These are phyloP conservation scores for Tolypeutes matacus DNA, from an alignment of 2,797 vertebrate species.

Conservation along the genomic window DNA sequence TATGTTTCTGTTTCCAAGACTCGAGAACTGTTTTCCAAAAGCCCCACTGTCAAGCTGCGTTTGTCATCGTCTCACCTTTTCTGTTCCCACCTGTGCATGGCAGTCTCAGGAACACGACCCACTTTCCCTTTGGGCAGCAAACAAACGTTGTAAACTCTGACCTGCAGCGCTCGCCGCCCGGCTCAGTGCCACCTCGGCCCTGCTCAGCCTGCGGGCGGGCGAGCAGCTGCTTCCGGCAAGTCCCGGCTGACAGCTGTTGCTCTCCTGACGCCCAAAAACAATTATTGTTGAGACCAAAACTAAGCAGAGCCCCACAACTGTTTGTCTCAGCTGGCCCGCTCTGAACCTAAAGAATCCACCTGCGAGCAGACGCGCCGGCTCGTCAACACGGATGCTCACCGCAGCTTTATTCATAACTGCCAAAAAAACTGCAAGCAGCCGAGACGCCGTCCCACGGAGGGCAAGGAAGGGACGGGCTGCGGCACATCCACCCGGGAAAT, in stretches of 20 bases:
- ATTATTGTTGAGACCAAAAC: not conserved
- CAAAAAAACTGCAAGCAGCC: too few relatives aligned
- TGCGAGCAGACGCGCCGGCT: rapidly evolving
- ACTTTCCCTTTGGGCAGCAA: not conserved
- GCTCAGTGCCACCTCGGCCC: not conserved
- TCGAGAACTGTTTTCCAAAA: not conserved
- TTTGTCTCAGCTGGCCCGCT: not conserved
- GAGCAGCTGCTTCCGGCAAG: not conserved
- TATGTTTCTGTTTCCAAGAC: slow-evolving; percentile 23
- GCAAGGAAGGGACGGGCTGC: too few relatives aligned
- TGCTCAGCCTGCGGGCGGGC: rapidly evolving
- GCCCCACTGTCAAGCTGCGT: rapidly evolving
- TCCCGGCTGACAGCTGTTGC: not conserved
- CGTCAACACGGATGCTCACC: too few relatives aligned
- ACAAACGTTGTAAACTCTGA: not conserved
- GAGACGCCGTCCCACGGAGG: not conserved
- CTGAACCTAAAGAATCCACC: not conserved
- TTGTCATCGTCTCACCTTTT: not conserved
- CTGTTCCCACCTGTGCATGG: not conserved
- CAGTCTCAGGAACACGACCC: not conserved
- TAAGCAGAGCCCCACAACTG: not conserved
- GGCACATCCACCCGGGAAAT: too few relatives aligned
- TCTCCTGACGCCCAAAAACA: not conserved
- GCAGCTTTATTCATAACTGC: too few relatives aligned
- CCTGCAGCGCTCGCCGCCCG: not conserved